These are phyloP conservation scores for Bibio marci DNA, from an alignment of 2,888 invertebrate species.

Conservation along the genomic window DNA sequence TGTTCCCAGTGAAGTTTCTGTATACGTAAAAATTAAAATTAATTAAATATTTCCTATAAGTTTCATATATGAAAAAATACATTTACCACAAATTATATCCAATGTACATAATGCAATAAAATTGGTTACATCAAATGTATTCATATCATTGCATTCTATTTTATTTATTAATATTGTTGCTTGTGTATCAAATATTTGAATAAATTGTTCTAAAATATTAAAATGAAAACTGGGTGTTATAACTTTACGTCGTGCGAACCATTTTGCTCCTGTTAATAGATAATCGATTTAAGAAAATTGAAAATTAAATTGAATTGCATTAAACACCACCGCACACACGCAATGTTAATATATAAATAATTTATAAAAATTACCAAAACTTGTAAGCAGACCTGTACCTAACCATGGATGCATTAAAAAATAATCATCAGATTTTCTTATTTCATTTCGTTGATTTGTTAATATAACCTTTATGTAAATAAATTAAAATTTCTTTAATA, in stretches of 20 bases:
- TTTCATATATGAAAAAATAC: too few relatives aligned
- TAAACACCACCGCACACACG: too few relatives aligned
- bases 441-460: too few relatives aligned
- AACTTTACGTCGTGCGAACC: slow-evolving; percentile 48
- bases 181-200: slow-evolving; percentile 49
- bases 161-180: slow-evolving; percentile 39
- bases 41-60: too few relatives aligned
- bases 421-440: slow-evolving; percentile 28
- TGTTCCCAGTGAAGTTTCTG: slow-evolving; percentile 35
- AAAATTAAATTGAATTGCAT: too few relatives aligned
- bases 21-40: too few relatives aligned
- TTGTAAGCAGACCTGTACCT: slow-evolving; percentile 37
- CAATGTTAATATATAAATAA: too few relatives aligned
- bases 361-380: too few relatives aligned
- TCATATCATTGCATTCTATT: slow-evolving; percentile 19
- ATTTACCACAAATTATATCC: slow-evolving; percentile 43
- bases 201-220: slow-evolving; percentile 53
- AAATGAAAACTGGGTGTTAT: slow-evolving; percentile 69
- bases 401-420: slow-evolving; percentile 32
- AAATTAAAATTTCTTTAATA: too few relatives aligned
- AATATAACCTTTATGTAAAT: too few relatives aligned
- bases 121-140: slow-evolving; percentile 41
- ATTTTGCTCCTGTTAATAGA: slow-evolving; percentile 23
- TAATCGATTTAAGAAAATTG: too few relatives aligned
- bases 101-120: slow-evolving; percentile 37